Evolutionary conservation across 2,113 vertebrate species (phyloP), one percentile per base, ranked within the genome.

Genomic region (Terrapene triunguis): DNA sequence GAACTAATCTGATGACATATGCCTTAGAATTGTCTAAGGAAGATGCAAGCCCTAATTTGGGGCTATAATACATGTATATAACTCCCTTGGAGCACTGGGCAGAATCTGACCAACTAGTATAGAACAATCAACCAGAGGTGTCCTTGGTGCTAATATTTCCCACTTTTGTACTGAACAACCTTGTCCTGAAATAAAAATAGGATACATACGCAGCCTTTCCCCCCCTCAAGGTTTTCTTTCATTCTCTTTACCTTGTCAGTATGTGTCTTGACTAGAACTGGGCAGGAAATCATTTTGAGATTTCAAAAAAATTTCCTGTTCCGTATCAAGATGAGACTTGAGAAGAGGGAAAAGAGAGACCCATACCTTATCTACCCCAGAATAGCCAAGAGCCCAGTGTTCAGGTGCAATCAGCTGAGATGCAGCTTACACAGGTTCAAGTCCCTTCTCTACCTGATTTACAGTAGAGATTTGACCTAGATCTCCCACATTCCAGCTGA

Each of bases 1-100:
- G 85, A 92, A 88, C 42, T 96, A n/a, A n/a, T n/a, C n/a, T n/a
- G n/a, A n/a, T n/a, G n/a, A n/a, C n/a, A n/a, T n/a, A n/a, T n/a
- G n/a, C n/a, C n/a, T n/a, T n/a, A 69, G 62, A 69, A 62, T 35
- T 17, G 19, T 2, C 35, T 69, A n/a, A 69, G 55, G 80, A 72
- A 90, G 78, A 54, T 44, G 89, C 47, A 84, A 90, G 87, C 38
- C 80, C 51, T 92, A 72, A 92, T 92, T 90, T 83, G 51, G 62
- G 29, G 29, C 13, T n/a, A n/a, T n/a, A 87, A 47, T 13, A 14
- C 74, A 65, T 19, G 17, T 0, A 0, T 42, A 86, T 24, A 32
- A 5, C 27, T 90, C 35, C 80, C 0, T 2, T 47, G 65, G 27
- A 50, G 50, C 84, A 82, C 54, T 0, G 0, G 69, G 25, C 78